phyloP scores from a whole-genome alignment of 2,113 vertebrate species.

The Burhinus bistriatus region DNA sequence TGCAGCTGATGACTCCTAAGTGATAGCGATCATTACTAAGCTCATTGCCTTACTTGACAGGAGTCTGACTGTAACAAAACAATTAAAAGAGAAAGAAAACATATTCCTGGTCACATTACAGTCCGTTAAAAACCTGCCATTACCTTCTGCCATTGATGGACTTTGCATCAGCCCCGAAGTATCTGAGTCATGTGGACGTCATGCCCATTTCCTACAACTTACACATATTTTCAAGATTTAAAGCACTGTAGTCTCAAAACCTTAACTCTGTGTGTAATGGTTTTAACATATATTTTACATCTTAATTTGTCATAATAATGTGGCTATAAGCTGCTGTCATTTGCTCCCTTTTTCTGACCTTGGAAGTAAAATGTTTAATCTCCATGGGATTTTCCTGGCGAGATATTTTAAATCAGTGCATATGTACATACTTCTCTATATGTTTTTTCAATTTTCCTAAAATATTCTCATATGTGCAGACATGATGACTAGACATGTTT shows the following conservation, averaged over 20 bases:
- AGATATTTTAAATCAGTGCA: slow-evolving; percentile 43
- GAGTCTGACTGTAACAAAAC: background rate
- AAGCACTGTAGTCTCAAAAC: background rate
- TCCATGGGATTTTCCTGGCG: slow-evolving; percentile 59
- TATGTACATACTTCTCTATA: slow-evolving; percentile 19
- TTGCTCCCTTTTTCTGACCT: slow-evolving; percentile 60
- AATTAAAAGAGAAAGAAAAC: background rate
- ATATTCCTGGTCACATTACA: background rate
- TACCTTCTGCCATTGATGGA: background rate
- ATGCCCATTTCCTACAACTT: slow-evolving; percentile 50
- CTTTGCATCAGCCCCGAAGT: slow-evolving; percentile 27
- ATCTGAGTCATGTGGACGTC: slow-evolving; percentile 34
- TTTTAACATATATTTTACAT: slow-evolving; percentile 57
- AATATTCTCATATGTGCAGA: slow-evolving; percentile 70
- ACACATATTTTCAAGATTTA: background rate
- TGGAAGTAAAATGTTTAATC: slow-evolving; percentile 53
- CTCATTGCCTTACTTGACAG: background rate
- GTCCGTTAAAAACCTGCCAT: background rate
- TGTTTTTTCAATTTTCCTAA: slow-evolving; percentile 63
- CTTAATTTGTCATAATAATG: slow-evolving; percentile 53
- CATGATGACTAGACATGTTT: slow-evolving; percentile 67
- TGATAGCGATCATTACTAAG: background rate
- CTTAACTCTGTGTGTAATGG: slow-evolving; percentile 18
- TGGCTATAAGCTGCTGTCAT: slow-evolving; percentile 45
- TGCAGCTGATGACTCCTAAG: background rate